These are phyloP conservation scores for Carposina sasakii DNA, from an alignment of 1,140 invertebrate species.

Conservation along the genomic window DNA sequence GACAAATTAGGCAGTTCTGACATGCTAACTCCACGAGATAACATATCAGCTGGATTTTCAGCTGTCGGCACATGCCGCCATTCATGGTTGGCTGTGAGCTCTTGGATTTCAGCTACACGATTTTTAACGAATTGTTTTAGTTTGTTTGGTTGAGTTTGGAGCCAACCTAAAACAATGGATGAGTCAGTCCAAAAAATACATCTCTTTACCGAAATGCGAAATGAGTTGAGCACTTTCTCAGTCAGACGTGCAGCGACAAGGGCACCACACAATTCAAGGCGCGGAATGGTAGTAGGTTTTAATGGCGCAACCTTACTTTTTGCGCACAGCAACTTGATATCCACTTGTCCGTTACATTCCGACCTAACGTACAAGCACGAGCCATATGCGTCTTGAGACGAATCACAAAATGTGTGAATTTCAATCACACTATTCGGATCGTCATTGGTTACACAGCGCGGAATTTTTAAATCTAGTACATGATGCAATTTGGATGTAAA, in stretches of 20 bases:
- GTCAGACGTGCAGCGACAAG: too few relatives aligned
- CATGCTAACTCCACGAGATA: slow-evolving; percentile 27
- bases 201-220: slow-evolving; percentile 1
- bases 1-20: background rate
- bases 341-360: too few relatives aligned
- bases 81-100: slow-evolving; percentile 10
- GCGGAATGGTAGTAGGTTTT: too few relatives aligned
- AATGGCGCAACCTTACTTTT: too few relatives aligned
- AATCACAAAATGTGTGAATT: too few relatives aligned
- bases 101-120: slow-evolving; percentile 44
- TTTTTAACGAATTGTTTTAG: too few relatives aligned
- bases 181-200: slow-evolving; percentile 25
- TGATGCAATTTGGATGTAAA: background rate
- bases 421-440: background rate
- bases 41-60: slow-evolving; percentile 43
- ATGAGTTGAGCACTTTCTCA: slow-evolving; percentile 10
- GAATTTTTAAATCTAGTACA: background rate
- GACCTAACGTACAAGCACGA: too few relatives aligned
- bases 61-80: slow-evolving; percentile 38
- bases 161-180: slow-evolving; percentile 25
- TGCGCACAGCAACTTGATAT: too few relatives aligned
- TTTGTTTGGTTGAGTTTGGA: slow-evolving; percentile 10
- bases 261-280: too few relatives aligned
- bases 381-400: too few relatives aligned
- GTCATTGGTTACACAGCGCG: background rate